phyloP scores from a whole-genome alignment of 2,113 vertebrate species.

The Cyanoderma ruficeps region DNA sequence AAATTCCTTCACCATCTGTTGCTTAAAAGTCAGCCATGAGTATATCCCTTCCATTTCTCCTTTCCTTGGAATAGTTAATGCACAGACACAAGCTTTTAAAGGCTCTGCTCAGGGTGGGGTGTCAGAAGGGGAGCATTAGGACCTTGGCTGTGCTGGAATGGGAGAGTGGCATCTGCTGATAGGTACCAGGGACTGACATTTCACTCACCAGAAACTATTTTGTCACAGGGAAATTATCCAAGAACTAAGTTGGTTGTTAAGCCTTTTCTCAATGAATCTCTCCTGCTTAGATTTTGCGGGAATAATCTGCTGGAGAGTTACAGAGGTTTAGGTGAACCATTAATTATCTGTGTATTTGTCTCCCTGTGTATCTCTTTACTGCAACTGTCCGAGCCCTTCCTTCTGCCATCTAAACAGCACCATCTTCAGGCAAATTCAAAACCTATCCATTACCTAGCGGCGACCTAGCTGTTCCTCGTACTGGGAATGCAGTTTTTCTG shows the following conservation, averaged over 20 bases:
- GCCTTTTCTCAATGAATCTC: background rate
- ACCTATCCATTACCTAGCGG: background rate
- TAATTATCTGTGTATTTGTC: background rate
- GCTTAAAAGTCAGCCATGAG: background rate
- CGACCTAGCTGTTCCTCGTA: background rate
- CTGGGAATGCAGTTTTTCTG: background rate
- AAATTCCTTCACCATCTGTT: slow-evolving; percentile 38
- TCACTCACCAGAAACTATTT: background rate
- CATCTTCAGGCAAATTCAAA: slow-evolving; percentile 50
- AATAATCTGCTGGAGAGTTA: background rate
- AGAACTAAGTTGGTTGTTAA: background rate
- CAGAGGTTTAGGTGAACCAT: background rate
- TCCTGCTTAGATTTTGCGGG: background rate
- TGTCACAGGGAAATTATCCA: background rate
- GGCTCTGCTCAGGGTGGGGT: background rate
- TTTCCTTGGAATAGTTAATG: background rate
- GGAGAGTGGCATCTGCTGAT: background rate
- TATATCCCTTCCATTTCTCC: background rate
- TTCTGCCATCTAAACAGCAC: slow-evolving; percentile 62
- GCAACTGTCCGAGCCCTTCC: background rate
- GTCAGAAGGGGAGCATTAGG: background rate
- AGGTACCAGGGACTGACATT: rapidly evolving
- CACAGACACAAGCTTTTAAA: background rate
- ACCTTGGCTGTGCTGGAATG: background rate
- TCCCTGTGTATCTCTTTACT: rapidly evolving